phyloP scores from a whole-genome alignment of 2,888 invertebrate species.

The Luperina nickerlii region DNA sequence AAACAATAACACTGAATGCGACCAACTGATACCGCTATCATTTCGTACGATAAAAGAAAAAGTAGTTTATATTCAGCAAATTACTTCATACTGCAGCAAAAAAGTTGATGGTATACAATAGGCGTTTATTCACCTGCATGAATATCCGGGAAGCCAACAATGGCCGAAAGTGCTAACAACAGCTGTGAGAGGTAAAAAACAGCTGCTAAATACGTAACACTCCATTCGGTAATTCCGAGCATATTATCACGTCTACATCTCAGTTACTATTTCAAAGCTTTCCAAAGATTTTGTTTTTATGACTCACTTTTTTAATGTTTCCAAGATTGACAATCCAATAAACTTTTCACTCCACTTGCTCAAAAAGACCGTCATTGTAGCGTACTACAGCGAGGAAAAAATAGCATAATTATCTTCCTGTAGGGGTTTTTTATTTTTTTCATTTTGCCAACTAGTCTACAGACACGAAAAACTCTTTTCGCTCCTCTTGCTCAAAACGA shows the following conservation, averaged over 20 bases:
- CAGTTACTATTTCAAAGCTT: conserved; percentile 30
- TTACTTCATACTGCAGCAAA: conserved; percentile 25
- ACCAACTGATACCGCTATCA: conserved; percentile 44
- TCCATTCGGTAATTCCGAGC: conserved; percentile 25
- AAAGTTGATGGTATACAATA: conserved; percentile 28
- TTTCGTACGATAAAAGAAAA: conserved; percentile 34
- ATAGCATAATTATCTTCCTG: too few relatives aligned
- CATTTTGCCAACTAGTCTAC: too few relatives aligned
- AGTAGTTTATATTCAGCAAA: conserved; percentile 23
- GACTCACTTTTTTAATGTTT: background rate
- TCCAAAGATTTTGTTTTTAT: background rate
- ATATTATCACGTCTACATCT: conserved; percentile 46
- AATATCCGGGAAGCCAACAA: conserved; percentile 58
- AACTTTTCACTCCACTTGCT: background rate
- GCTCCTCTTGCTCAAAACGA: too few relatives aligned
- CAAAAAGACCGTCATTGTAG: too few relatives aligned
- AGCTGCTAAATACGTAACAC: conserved; percentile 33
- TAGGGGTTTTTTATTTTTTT: too few relatives aligned
- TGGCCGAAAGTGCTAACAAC: conserved; percentile 48
- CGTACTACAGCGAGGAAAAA: too few relatives aligned
- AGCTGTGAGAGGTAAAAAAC: conserved; percentile 49
- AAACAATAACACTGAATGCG: conserved; percentile 49
- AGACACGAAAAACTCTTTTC: too few relatives aligned
- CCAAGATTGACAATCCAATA: background rate
- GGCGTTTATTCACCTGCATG: conserved; percentile 38